Percentiles rank a stretch among this genome's conserved stretches.
Evolutionary conservation across 2,888 invertebrate species (phyloP).

Genomic region (Crossocerus cetratus): DNA sequence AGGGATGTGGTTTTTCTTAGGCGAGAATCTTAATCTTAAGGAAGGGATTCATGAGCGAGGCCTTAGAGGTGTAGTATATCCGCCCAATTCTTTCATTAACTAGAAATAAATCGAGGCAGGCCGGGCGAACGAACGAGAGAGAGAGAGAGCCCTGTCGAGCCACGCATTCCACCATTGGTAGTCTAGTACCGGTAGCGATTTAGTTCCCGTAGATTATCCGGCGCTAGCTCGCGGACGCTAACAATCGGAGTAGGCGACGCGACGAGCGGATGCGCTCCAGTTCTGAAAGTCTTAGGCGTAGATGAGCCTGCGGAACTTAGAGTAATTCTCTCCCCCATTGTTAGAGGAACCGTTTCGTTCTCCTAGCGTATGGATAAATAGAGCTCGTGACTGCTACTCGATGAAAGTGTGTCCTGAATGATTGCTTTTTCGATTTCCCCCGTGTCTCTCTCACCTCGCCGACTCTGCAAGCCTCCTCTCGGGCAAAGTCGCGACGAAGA

Average conservation of each 20-base stretch:
- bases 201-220: conserved; percentile 67
- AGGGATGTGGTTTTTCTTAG: too few relatives aligned
- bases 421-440: conserved; percentile 26
- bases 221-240: conserved; percentile 53
- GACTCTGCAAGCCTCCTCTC: too few relatives aligned
- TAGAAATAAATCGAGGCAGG: conserved; percentile 54
- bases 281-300: conserved; percentile 52
- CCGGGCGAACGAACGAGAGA: too few relatives aligned
- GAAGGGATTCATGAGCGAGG: conserved; percentile 71
- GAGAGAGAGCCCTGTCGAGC: too few relatives aligned
- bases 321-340: too few relatives aligned
- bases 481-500: too few relatives aligned
- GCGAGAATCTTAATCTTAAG: conserved; percentile 26
- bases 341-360: not conserved
- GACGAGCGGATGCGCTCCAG: conserved; percentile 30
- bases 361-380: conserved; percentile 10
- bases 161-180: too few relatives aligned
- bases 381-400: conserved; percentile 21
- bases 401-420: conserved; percentile 52
- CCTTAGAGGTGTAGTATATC: conserved; percentile 76
- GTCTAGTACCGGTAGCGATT: conserved; percentile 41
- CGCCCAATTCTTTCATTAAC: conserved; percentile 72
- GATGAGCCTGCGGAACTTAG: not conserved
- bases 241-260: conserved; percentile 46
- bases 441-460: too few relatives aligned